A percentile compares a stretch with the other conserved stretches of the same genome.
Evolutionary conservation across 2,113 vertebrate genomes (phyloP).

Genomic region (Myodes glareolus): DNA sequence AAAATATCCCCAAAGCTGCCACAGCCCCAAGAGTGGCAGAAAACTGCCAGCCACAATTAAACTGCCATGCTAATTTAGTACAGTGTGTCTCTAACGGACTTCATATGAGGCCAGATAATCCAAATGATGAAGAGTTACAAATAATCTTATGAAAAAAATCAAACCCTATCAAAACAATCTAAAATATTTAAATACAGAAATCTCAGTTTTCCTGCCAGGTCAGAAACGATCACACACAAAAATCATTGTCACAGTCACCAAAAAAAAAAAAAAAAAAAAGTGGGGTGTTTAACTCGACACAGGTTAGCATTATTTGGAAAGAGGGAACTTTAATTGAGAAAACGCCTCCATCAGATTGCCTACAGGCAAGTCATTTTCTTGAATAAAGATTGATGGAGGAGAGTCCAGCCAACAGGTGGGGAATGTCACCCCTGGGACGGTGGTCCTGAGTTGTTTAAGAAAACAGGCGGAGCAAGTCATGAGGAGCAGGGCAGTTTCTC

Average conservation of each 20-base stretch:
- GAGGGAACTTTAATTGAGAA: not conserved
- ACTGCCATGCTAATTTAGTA: conserved; percentile 73
- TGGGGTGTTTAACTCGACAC: conserved; percentile 78
- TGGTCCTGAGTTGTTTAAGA: not conserved
- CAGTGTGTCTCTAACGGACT: conserved; percentile 68
- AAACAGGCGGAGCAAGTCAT: not conserved
- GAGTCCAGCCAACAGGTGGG: not conserved
- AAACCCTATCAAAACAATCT: conserved; percentile 77
- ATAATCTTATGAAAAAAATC: conserved; percentile 73
- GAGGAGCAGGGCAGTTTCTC: not conserved
- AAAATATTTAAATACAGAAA: conserved; percentile 77
- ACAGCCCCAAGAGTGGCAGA: conserved; percentile 65
- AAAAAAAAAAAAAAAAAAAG: conserved; percentile 78
- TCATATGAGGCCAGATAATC: conserved; percentile 70
- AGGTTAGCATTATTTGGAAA: not conserved
- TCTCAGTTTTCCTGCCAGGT: conserved; percentile 77
- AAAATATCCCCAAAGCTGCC: conserved; percentile 68
- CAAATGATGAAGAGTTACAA: conserved; percentile 74
- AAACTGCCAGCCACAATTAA: conserved; percentile 68
- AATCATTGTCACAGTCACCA: conserved; percentile 76
- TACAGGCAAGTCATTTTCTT: not conserved
- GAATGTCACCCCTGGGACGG: too few species aligned
- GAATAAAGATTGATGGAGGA: not conserved
- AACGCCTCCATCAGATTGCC: not conserved
- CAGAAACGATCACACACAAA: conserved; percentile 79